Evolutionary conservation across 2,888 invertebrate genomes (phyloP).

Genomic region (Lasius platythorax): DNA sequence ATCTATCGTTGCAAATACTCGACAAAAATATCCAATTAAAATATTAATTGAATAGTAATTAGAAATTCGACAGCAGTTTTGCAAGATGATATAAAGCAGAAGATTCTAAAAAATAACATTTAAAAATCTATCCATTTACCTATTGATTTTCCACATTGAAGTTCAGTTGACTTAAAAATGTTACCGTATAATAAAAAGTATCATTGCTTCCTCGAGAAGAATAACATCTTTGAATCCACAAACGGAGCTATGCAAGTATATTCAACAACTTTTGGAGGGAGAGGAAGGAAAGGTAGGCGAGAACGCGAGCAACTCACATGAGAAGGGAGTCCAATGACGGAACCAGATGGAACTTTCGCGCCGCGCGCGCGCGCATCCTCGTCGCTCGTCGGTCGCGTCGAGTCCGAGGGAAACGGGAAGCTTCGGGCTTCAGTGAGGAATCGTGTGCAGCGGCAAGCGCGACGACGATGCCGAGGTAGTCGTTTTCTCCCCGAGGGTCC

Average conservation of each 20-base stretch:
- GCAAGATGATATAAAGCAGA: neutral
- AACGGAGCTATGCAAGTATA: neutral
- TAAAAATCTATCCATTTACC: neutral
- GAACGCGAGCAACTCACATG: neutral
- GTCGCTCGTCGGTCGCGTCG: neutral
- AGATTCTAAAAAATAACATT: neutral
- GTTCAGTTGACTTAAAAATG: neutral
- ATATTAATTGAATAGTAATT: neutral
- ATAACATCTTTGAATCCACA: neutral
- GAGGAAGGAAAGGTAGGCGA: neutral
- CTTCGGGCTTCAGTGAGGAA: neutral
- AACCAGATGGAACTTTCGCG: neutral
- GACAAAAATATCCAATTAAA: neutral
- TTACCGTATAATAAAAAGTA: neutral
- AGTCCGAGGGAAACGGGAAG: conserved; percentile 2
- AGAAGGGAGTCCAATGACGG: neutral
- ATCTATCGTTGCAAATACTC: neutral
- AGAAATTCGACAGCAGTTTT: neutral
- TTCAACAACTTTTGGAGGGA: neutral
- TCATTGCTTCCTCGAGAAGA: neutral
- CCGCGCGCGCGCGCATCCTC: conserved; percentile 4
- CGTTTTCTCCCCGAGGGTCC: conserved; percentile 14
- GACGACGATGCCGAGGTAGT: conserved; percentile 39
- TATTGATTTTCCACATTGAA: neutral
- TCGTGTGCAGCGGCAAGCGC: neutral